These are phyloP conservation scores for Drosophila bifasciata DNA, from an alignment of 1,140 invertebrate genomes.

Conservation along the genomic window DNA sequence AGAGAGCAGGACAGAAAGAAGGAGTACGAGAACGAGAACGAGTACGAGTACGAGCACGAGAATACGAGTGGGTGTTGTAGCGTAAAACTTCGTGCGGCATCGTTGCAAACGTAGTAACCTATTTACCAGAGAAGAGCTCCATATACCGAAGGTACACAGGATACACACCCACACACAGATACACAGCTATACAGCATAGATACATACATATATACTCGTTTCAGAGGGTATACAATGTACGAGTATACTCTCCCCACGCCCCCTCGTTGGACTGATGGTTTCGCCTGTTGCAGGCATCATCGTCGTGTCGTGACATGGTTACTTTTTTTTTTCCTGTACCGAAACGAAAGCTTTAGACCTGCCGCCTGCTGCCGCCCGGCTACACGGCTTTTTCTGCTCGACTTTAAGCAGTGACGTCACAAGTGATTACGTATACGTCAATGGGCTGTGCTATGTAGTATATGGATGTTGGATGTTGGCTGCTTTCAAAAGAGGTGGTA, in stretches of 20 bases:
- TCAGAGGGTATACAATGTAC: not conserved
- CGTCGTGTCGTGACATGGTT: slow-evolving; percentile 25
- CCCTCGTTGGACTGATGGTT: not conserved
- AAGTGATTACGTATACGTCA: slow-evolving; percentile 48
- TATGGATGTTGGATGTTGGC: not conserved
- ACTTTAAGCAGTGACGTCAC: slow-evolving; percentile 49
- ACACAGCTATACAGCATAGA: too few species aligned
- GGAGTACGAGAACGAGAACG: not conserved
- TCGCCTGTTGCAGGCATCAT: slow-evolving; percentile 45
- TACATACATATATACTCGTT: not conserved
- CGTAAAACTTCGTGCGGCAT: slow-evolving; percentile 72
- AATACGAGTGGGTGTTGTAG: slow-evolving; percentile 48
- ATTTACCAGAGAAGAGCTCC: slow-evolving; percentile 55
- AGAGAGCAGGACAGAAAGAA: slow-evolving; percentile 14
- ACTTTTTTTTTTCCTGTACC: slow-evolving; percentile 1
- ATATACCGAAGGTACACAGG: not conserved
- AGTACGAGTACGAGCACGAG: slow-evolving; percentile 21
- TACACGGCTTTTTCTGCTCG: slow-evolving; percentile 5
- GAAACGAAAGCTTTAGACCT: not conserved
- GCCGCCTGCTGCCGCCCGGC: not conserved
- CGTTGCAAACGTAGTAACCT: slow-evolving; percentile 73
- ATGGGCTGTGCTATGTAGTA: not conserved
- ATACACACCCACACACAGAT: not conserved
- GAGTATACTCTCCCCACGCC: slow-evolving; percentile 5
- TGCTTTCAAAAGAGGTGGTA: slow-evolving; percentile 1